Base-by-base conservation (phyloP, 2,113 vertebrate species). In the Axis porcinus region DNA sequence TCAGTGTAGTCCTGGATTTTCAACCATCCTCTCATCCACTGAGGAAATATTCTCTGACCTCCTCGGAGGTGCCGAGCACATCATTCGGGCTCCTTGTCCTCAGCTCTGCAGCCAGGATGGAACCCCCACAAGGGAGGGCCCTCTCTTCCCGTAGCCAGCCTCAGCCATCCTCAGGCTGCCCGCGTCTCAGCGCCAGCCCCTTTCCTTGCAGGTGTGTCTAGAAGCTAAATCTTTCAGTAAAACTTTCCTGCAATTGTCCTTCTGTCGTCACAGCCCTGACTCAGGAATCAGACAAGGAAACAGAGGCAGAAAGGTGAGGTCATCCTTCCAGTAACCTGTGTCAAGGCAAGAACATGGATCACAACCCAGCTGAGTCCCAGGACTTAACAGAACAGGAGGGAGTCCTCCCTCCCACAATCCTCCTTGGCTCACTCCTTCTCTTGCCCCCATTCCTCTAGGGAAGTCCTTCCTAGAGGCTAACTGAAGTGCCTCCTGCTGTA, bases 201-300 rank as follows among this genome's bases (percentile, higher is more conserved):
- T n/a, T 78, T 79, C 85, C 86, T 95, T 76, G 11, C 2, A 14
- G 78, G 78, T 33, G 9, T 3, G 12, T 47, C 13, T 6, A 30
- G 36, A 93, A 84, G 89, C 57, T 96, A 19, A 82, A 79, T 79
- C 84, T 96, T 30, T 82, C 86, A 87, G 25, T 10, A 36, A 64
- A 55, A 64, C 52, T 83, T 83, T 89, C 92, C 92, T 83, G 81
- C 62, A 33, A 86, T 70, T 90, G 88, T 85, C 76, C 89, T 90
- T 64, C 89, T 64, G 95, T 87, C 86, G 16, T 54, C 88, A 21
- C 23, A 21, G 50, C 36, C 40, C 9, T 25, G 7, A 76, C 21
- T 19, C 74, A 74, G 79, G 76, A 79, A 67, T 19, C 83, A 54
- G 52, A 52, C 93, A 60, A 33, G 55, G 64, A 78, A 94, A 90